phyloP scores from a whole-genome alignment of 37 sponge, comb jelly and placozoan genomes.

The Beroe ovata region DNA sequence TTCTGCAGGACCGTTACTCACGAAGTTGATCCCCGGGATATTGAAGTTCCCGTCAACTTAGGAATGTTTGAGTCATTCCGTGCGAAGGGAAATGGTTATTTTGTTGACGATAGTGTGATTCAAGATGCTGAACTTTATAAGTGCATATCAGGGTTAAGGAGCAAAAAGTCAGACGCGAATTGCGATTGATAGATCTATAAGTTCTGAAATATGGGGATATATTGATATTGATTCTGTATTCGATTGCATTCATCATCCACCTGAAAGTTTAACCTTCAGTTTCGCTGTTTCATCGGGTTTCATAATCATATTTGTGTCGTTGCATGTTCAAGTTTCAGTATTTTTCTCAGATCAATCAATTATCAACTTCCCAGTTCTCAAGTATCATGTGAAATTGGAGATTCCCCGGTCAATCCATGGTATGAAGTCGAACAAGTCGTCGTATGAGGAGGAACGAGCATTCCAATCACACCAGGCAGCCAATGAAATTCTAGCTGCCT shows the following conservation, averaged over 20 bases:
- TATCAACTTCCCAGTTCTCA: too few relatives aligned
- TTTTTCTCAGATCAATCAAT: too few relatives aligned
- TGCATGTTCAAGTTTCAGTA: too few relatives aligned
- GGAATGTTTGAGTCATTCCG: conserved; percentile 53
- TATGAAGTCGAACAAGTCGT: conserved; percentile 39
- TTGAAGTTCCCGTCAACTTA: conserved; percentile 33
- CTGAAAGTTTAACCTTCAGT: too few relatives aligned
- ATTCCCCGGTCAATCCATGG: too few relatives aligned
- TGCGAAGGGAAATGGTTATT: conserved; percentile 1
- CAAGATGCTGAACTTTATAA: background rate
- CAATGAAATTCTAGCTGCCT: conserved; percentile 5
- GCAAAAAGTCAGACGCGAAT: background rate
- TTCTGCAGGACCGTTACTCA: background rate
- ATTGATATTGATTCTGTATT: too few relatives aligned
- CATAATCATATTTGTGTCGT: too few relatives aligned
- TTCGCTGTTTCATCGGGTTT: too few relatives aligned
- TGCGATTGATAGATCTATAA: too few relatives aligned
- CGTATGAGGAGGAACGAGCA: conserved; percentile 61
- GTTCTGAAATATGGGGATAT: too few relatives aligned
- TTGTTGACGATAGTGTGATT: conserved; percentile 40
- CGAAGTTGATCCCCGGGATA: conserved; percentile 1
- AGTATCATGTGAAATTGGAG: too few relatives aligned
- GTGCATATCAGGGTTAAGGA: conserved; percentile 33
- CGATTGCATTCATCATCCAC: too few relatives aligned
- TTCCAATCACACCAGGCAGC: conserved; percentile 25